These are phyloP conservation scores for Matsumyia berberina DNA, from an alignment of 2,888 invertebrate species.

Conservation along the genomic window DNA sequence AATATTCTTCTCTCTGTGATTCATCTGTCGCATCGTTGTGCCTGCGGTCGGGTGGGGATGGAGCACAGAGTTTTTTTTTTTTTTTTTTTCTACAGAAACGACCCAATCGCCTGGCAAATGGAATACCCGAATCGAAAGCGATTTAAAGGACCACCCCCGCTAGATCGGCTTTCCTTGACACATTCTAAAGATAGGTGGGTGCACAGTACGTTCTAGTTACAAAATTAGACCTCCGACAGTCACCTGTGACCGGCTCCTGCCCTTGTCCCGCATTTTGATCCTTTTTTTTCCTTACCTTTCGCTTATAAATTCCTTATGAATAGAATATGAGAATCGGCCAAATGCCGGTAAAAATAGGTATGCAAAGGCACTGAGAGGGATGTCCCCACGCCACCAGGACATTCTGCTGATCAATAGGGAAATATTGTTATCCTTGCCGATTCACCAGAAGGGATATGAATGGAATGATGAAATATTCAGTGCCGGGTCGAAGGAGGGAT, in stretches of 20 bases:
- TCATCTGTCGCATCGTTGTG: conserved; percentile 43
- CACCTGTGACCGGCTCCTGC: conserved; percentile 3
- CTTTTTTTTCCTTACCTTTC: too few species aligned
- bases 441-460: neutral
- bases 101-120: neutral
- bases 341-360: neutral
- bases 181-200: neutral
- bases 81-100: conserved; percentile 22
- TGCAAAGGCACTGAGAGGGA: neutral
- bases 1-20: conserved; percentile 41
- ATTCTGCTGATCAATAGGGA: conserved; percentile 7
- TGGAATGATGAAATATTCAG: conserved; percentile 44
- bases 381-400: neutral
- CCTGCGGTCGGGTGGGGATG: conserved; percentile 2
- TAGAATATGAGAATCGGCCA: conserved; percentile 26
- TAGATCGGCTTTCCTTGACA: neutral
- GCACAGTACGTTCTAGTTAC: neutral
- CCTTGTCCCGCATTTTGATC: neutral
- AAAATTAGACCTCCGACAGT: neutral
- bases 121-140: neutral
- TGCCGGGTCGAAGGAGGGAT: too few species aligned
- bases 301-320: conserved; percentile 6
- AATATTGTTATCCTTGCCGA: conserved; percentile 31
- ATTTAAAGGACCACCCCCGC: too few species aligned
- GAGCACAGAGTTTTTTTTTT: neutral